Percentiles rank a stretch among this genome's conserved stretches.
Conservation (phyloP, 2,113 vertebrate species). For the Caranx ignobilis region DNA sequence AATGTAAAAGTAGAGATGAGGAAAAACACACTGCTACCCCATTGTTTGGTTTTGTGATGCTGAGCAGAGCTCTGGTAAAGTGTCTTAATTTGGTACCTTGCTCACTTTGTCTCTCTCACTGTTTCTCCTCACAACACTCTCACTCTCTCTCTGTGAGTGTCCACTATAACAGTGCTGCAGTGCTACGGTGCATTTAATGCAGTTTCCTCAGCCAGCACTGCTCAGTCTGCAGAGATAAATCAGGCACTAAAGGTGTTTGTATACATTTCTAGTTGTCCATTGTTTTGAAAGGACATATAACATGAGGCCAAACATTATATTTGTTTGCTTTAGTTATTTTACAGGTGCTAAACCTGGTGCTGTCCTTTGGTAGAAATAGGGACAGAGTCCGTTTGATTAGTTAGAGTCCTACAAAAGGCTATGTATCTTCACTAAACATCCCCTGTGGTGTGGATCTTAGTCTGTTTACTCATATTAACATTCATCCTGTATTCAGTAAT, state of each 20-base stretch:
- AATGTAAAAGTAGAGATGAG: neutral
- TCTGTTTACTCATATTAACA: neutral
- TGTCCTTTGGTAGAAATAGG: neutral
- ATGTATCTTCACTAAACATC: too few relatives aligned
- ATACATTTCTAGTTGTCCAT: neutral
- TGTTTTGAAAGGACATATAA: neutral
- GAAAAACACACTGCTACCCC: neutral
- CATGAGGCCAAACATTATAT: neutral
- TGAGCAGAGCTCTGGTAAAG: neutral
- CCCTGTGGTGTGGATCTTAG: neutral
- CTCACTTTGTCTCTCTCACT: neutral
- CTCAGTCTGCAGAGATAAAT: neutral
- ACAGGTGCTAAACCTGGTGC: neutral
- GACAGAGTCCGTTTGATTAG: neutral
- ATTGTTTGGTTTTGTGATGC: neutral
- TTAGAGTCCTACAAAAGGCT: neutral
- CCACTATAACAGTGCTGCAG: neutral
- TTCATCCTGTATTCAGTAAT: neutral
- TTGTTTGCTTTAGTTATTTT: neutral
- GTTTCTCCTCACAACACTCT: too few relatives aligned
- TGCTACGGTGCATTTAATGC: neutral
- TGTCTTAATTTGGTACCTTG: neutral
- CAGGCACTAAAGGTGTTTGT: neutral
- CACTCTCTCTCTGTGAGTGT: neutral
- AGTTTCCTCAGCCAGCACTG: neutral